Evolutionary conservation across 2,113 vertebrate species (phyloP).

Genomic region (Cinclus cinclus): DNA sequence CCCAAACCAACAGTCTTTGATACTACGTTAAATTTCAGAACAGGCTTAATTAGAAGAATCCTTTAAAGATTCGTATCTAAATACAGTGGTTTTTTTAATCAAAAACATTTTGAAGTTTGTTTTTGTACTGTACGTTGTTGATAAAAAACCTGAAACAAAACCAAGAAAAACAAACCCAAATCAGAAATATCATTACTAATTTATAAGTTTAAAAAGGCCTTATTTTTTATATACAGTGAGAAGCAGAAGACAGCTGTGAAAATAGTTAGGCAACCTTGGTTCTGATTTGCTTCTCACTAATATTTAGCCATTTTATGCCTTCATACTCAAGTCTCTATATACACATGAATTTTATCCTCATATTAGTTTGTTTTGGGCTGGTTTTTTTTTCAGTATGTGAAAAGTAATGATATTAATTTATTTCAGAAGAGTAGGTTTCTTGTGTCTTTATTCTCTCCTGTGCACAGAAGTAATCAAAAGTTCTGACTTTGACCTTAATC

Average conservation of each 20-base stretch:
- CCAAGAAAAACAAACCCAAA: not conserved
- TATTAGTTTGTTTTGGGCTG: not conserved
- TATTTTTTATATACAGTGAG: not conserved
- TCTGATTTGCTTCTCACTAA: not conserved
- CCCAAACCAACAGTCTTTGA: not conserved
- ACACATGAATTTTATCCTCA: not conserved
- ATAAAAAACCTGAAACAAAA: not conserved
- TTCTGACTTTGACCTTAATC: not conserved
- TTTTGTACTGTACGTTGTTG: not conserved
- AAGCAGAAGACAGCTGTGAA: not conserved
- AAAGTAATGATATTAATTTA: not conserved
- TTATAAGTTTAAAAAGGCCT: slow-evolving; percentile 44
- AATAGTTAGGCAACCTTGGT: not conserved
- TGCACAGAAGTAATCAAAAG: not conserved
- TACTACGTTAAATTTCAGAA: not conserved
- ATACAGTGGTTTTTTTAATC: not conserved
- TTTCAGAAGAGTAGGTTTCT: not conserved
- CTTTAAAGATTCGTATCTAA: not conserved
- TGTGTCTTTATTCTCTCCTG: not conserved
- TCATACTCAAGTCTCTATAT: not conserved
- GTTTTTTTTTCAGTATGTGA: not conserved
- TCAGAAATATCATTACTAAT: not conserved
- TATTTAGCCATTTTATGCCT: not conserved
- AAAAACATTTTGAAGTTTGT: slow-evolving; percentile 31
- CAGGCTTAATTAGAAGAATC: not conserved